Evolutionary conservation across 1,140 invertebrate species (phyloP).

Genomic region (Drosophila hydei): DNA sequence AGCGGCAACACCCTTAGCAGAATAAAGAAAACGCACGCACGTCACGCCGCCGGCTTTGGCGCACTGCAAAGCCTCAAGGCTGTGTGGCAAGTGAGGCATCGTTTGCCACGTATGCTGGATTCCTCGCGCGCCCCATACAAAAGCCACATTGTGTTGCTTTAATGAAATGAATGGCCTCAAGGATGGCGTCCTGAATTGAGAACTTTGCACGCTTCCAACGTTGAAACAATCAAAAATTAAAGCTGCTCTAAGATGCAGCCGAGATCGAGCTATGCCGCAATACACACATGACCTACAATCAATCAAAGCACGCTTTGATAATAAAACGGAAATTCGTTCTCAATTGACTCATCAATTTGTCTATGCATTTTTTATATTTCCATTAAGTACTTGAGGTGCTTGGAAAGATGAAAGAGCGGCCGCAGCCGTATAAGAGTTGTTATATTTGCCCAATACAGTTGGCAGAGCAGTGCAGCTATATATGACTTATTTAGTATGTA

Average conservation of each 20-base stretch:
- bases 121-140: constrained; percentile 64
- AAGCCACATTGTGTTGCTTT: constrained; percentile 77
- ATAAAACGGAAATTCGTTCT: constrained; percentile 4
- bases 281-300: constrained; percentile 73
- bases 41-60: constrained; percentile 72
- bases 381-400: constrained; percentile 8
- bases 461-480: constrained; percentile 4
- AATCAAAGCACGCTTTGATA: constrained; percentile 48
- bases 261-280: constrained; percentile 39
- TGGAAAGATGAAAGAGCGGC: neutral
- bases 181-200: constrained; percentile 37
- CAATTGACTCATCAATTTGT: constrained; percentile 15
- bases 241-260: constrained; percentile 59
- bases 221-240: constrained; percentile 62
- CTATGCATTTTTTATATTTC: constrained; percentile 33
- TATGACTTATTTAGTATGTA: neutral
- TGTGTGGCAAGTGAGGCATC: constrained; percentile 42
- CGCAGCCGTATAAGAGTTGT: neutral
- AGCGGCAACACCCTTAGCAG: constrained; percentile 48
- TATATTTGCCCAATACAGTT: neutral
- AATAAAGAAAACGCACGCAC: constrained; percentile 78
- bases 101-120: constrained; percentile 27
- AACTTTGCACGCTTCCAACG: constrained; percentile 25
- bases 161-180: constrained; percentile 78
- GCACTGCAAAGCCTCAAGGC: constrained; percentile 66